Conservation (phyloP, 2,888 invertebrate genomes). For the Epinotia ramella region DNA sequence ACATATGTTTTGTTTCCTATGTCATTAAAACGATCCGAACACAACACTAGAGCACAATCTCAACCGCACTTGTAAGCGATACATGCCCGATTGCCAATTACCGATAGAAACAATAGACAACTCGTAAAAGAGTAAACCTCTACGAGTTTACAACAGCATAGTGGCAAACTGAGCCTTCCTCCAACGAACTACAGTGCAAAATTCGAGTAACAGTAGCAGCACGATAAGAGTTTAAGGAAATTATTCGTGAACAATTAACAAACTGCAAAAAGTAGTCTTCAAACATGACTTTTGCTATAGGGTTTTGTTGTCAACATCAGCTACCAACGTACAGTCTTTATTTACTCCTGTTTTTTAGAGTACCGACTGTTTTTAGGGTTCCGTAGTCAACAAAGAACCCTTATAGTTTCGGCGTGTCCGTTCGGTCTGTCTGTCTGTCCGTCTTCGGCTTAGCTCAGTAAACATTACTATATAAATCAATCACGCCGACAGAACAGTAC, state of each 20-base stretch:
- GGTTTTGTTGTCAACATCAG: background rate
- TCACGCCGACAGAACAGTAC: too few relatives aligned
- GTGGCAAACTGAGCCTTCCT: background rate
- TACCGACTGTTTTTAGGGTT: background rate
- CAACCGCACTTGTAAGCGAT: background rate
- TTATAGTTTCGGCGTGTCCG: too few relatives aligned
- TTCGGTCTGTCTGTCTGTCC: too few relatives aligned
- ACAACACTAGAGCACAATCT: background rate
- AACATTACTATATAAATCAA: too few relatives aligned
- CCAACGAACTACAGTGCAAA: background rate
- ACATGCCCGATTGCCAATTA: slow-evolving; percentile 32
- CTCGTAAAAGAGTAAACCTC: background rate
- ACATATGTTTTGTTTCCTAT: background rate
- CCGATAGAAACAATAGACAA: slow-evolving; percentile 24
- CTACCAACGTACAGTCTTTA: background rate
- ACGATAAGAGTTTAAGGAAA: background rate
- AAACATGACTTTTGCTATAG: slow-evolving; percentile 1
- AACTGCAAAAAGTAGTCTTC: slow-evolving; percentile 1
- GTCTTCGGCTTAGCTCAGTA: too few relatives aligned
- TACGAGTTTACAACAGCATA: background rate
- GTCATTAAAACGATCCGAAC: background rate
- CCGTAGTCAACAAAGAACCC: too few relatives aligned
- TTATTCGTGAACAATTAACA: background rate
- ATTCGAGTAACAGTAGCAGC: background rate
- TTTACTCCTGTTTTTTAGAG: background rate